phyloP scores from a whole-genome alignment of 1,140 invertebrate genomes.

The Onthophagus taurus region DNA sequence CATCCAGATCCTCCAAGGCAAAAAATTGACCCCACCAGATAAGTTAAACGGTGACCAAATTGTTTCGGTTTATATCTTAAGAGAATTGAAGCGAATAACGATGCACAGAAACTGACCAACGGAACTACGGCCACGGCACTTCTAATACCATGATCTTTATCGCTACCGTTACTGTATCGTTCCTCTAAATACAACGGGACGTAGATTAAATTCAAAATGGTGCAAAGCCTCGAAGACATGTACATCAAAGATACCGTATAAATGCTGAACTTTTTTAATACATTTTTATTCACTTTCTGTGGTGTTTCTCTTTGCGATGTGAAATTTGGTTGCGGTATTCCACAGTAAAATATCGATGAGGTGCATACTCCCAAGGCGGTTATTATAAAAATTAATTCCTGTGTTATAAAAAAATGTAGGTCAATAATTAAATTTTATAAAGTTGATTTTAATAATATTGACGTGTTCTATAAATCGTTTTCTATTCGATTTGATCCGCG shows the following conservation, averaged over 20 bases:
- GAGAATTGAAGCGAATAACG: slow-evolving; percentile 69
- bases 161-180: slow-evolving; percentile 42
- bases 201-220: slow-evolving; percentile 77
- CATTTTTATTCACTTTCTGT: slow-evolving; percentile 30
- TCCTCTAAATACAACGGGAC: slow-evolving; percentile 80
- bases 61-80: slow-evolving; percentile 46
- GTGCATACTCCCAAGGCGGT: too few relatives aligned
- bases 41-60: slow-evolving; percentile 28
- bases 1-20: slow-evolving; percentile 52
- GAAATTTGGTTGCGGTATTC: too few relatives aligned
- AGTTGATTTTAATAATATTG: too few relatives aligned
- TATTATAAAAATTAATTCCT: too few relatives aligned
- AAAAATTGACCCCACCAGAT: slow-evolving; percentile 53
- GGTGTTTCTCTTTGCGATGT: too few relatives aligned
- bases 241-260: slow-evolving; percentile 53
- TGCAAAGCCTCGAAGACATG: slow-evolving; percentile 73
- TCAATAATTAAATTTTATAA: background rate
- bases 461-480: too few relatives aligned
- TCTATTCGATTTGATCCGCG: too few relatives aligned
- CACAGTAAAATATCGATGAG: too few relatives aligned
- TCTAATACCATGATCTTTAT: slow-evolving; percentile 30
- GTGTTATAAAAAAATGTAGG: background rate
- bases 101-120: slow-evolving; percentile 72
- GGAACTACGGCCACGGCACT: slow-evolving; percentile 78
- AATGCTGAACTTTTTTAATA: slow-evolving; percentile 42